Percentiles rank a stretch among this genome's conserved stretches.
Conservation (phyloP, 2,797 vertebrate genomes). For the Schizopygopsis pylzovi region DNA sequence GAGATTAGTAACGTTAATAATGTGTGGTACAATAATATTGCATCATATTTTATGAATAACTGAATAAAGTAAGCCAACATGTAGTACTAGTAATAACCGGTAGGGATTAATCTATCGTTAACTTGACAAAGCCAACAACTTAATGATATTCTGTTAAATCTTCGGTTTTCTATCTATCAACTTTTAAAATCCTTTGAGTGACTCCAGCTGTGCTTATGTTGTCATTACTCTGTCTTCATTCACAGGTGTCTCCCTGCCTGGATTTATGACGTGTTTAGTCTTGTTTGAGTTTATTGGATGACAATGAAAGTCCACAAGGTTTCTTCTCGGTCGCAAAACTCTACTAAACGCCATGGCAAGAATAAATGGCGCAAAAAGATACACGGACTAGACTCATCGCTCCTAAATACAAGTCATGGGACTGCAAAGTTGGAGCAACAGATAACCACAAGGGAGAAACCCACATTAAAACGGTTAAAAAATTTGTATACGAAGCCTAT, state of each 20-base stretch:
- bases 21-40: neutral
- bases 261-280: conserved; percentile 33
- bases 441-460: conserved; percentile 67
- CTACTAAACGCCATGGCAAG: conserved; percentile 62
- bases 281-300: neutral
- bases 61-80: neutral
- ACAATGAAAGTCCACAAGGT: conserved; percentile 80
- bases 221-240: neutral
- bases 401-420: conserved; percentile 64
- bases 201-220: neutral
- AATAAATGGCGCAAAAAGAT: conserved; percentile 69
- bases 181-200: neutral
- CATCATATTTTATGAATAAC: neutral
- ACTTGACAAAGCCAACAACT: neutral
- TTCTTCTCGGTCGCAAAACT: conserved; percentile 63
- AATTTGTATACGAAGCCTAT: conserved; percentile 53
- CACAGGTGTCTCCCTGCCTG: conserved; percentile 2
- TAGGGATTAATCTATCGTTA: neutral
- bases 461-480: conserved; percentile 74
- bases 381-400: conserved; percentile 45
- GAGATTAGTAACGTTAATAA: neutral
- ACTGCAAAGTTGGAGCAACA: conserved; percentile 67
- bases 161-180: neutral
- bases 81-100: neutral
- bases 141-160: neutral